phyloP scores from a whole-genome alignment of 1,140 invertebrate species.

The Brachystomella parvula region DNA sequence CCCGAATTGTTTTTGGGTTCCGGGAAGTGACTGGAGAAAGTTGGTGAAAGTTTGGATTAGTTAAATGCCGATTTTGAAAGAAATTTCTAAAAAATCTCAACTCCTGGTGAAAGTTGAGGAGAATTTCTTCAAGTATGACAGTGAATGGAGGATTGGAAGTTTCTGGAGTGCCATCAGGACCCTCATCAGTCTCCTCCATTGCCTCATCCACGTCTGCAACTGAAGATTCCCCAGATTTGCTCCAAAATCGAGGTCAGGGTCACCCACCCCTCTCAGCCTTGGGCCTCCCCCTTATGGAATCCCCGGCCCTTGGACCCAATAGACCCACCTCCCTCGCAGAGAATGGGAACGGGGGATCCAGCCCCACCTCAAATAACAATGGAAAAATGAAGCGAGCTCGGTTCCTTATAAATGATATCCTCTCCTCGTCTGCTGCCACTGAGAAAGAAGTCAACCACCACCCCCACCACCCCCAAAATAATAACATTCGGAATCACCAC shows the following conservation, averaged over 20 bases:
- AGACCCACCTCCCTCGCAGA: not conserved
- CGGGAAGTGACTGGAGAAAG: too few relatives aligned
- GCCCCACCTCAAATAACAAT: not conserved
- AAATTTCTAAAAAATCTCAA: not conserved
- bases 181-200: not conserved
- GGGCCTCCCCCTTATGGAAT: not conserved
- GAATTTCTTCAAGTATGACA: not conserved
- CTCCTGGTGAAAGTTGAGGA: too few relatives aligned
- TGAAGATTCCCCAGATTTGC: not conserved
- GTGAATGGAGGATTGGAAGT: not conserved
- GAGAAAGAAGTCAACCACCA: not conserved
- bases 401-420: slow-evolving; percentile 38
- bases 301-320: not conserved
- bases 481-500: slow-evolving; percentile 4
- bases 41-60: too few relatives aligned
- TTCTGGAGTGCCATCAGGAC: not conserved
- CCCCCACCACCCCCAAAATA: not conserved
- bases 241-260: not conserved
- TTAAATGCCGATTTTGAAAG: not conserved
- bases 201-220: not conserved
- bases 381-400: slow-evolving; percentile 34
- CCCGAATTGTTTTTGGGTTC: too few relatives aligned
- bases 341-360: not conserved
- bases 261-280: not conserved
- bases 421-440: slow-evolving; percentile 23